phyloP scores from a whole-genome alignment of 2,113 vertebrate genomes.

The Peromyscus polionotus region DNA sequence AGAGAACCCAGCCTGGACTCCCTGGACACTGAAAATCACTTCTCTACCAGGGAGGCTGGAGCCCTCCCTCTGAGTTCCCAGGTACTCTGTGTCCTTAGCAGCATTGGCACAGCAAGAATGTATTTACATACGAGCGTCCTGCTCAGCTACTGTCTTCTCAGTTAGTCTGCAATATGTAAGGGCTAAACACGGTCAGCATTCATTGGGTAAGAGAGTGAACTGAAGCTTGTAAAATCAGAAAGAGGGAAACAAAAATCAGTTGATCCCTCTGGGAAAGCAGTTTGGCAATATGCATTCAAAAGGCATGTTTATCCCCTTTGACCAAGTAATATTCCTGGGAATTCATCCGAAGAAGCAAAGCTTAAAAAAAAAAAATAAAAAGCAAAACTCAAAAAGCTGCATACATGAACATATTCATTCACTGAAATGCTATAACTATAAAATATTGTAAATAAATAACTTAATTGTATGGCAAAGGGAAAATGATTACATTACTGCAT shows the following conservation, averaged over 20 bases:
- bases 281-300: constrained; percentile 41
- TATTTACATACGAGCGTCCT: background rate
- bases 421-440: constrained; percentile 24
- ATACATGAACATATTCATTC: constrained; percentile 5
- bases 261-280: constrained; percentile 45
- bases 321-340: constrained; percentile 40
- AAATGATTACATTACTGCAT: constrained; percentile 31
- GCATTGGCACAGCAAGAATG: background rate
- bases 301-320: constrained; percentile 35
- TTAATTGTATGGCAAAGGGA: constrained; percentile 6
- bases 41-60: background rate
- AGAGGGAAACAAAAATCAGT: constrained; percentile 28
- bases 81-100: background rate
- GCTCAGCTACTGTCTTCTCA: background rate
- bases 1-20: background rate
- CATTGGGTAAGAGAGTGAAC: constrained; percentile 22
- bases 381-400: constrained; percentile 36
- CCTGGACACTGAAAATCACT: background rate
- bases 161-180: background rate
- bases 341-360: background rate
- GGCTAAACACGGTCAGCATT: background rate
- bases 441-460: constrained; percentile 68
- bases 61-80: background rate
- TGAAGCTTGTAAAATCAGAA: constrained; percentile 54
- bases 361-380: background rate